Base-by-base conservation (phyloP, 2,888 invertebrate genomes). In the Heteromyza rotundicornis region DNA sequence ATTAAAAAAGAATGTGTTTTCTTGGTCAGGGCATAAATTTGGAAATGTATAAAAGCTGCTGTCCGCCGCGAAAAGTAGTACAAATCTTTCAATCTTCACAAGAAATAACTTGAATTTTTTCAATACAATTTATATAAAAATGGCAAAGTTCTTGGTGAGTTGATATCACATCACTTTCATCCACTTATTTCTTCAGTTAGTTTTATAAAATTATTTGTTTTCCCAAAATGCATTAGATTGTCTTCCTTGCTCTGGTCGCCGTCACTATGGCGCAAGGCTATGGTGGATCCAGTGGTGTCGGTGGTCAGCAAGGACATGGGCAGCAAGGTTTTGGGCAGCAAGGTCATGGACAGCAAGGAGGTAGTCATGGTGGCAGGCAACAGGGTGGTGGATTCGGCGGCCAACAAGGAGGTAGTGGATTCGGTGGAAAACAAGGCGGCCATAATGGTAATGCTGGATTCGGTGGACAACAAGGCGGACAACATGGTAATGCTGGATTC, bases 11-110 rank as follows among this genome's bases (percentile, higher is more conserved):
- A 27, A 27, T 27, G 27, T 7, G 7, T 27, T 27, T 27, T 27
- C 27, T 27, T 5, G 27, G 5, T 27, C 10, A 27, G 10, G 17
- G 23, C 27, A 2, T 14, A n/a, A 20, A n/a, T 32, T 32, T 54
- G 14, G 22, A 54, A 35, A 19, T 19, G 49, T 57, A 57, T 57
- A 57, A 47, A 57, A 57, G 47, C 27, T 14, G 47, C 17, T n/a
- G 12, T n/a, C 2, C 12, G 2, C 32, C 3, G 16, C 16, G 12
- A 19, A 12, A 12, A 16, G 17, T 49, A 57, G 57, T 57, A 27
- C 27, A 56, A 27, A 16, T n/a, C 19, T 40, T 40, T 56, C 16
- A 40, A 1, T 36, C 22, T 54, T 7, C 10, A 24, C 5, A 22
- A 27, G 16, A 19, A 3, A 20, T 5, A 49, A 16, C 17, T 16